These are phyloP conservation scores for Numenius arquata DNA, from an alignment of 2,113 vertebrate species.

Conservation along the genomic window DNA sequence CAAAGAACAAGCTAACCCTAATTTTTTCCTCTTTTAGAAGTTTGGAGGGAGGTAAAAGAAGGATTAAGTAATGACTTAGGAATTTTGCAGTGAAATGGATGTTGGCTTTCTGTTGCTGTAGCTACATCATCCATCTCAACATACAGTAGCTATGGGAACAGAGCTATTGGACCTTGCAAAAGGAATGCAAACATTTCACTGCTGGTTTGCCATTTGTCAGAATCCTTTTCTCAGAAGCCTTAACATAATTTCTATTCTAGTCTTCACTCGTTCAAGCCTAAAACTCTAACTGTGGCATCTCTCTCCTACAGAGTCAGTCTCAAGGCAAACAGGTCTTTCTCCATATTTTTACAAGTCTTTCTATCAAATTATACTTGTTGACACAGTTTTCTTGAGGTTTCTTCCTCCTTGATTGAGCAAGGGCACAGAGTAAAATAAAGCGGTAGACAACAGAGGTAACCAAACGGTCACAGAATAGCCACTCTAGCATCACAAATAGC, in stretches of 20 bases:
- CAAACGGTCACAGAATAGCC: not conserved
- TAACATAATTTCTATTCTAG: slow-evolving; percentile 3
- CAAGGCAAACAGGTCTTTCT: not conserved
- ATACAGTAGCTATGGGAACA: slow-evolving; percentile 63
- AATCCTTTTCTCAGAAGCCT: slow-evolving; percentile 23
- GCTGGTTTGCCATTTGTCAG: slow-evolving; percentile 16
- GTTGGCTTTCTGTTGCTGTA: slow-evolving; percentile 36
- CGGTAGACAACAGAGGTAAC: not conserved
- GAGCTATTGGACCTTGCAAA: slow-evolving; percentile 5
- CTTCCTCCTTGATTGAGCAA: not conserved
- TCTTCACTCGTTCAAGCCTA: not conserved
- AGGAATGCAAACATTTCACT: slow-evolving; percentile 51
- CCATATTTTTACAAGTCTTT: not conserved
- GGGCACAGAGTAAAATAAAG: not conserved
- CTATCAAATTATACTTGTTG: not conserved
- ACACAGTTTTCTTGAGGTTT: not conserved
- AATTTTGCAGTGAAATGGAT: slow-evolving; percentile 25
- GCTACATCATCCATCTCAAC: slow-evolving; percentile 35
- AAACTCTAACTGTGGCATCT: not conserved
- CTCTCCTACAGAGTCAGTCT: not conserved
- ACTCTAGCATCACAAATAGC: not conserved
- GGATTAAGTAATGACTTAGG: not conserved
- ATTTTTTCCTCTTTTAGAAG: not conserved
- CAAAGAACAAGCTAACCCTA: not conserved
- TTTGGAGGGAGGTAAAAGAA: not conserved